Base-by-base conservation (phyloP, 1,140 invertebrate genomes). In the Diabrotica undecimpunctata region DNA sequence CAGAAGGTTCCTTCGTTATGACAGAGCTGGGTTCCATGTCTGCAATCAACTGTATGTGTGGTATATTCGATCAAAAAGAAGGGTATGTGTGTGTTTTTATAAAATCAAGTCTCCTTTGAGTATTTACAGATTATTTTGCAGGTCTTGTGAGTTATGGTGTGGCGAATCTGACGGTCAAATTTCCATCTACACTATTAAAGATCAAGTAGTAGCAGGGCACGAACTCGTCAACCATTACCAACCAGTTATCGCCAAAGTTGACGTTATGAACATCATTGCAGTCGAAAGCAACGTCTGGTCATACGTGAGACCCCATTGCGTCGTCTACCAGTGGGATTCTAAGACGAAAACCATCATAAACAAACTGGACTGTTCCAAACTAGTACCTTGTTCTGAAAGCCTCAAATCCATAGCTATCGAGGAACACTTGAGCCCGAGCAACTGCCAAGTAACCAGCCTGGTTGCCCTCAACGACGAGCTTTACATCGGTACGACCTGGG, bases 401-500 rank as follows among this genome's bases (percentile, higher is more conserved):
- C 80, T 97, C 11, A 92, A 94, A 73, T 95, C 93, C 10, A 95
- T 96, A 62, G 90, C 91, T 39, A 92, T 96, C 68, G 94, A 97
- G 78, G 92, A 95, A 73, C 89, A 91, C 75, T 82, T 94, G 0
- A 91, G 87, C 54, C 87, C 87, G 5, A 89, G 89, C 38, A 85
- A 89, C 70, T 93, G 91, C 73, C 88, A 92, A 77, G 88, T 90
- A 13, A 94, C 92, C 9, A 88, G 90, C 41, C 77, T 96, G 63
- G 87, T 90, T 62, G 81, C 87, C 13, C 80, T 89, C 67, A 83
- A 86, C 54, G 85, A 85, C 61, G 85, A 89, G 65, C 79, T 96
- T 7, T 95, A 94, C 75, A 89, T 95, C 60, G 95, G 94, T 46
- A 96, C 94, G 3, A 92, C 90, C 2, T 95, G 93, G 91, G 95